Evolutionary conservation across 2,888 invertebrate genomes (phyloP), one percentile per base, ranked within the genome.

Genomic region (Odiellus spinosus): DNA sequence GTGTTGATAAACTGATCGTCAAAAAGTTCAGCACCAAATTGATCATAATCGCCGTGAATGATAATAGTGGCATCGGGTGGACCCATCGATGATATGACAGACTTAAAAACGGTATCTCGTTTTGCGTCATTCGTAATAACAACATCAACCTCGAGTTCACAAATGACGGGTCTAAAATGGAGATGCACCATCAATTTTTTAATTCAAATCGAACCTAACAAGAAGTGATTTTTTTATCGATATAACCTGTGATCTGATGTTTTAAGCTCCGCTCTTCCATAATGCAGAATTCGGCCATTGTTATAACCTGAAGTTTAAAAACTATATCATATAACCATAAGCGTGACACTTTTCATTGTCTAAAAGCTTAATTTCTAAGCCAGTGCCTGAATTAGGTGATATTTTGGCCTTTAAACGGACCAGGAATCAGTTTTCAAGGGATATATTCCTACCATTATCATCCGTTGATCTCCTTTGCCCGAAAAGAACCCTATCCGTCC

Each of bases 401-500:
- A 20, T 32, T 52, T n/a, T n/a, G n/a, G n/a, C n/a, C n/a, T n/a
- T n/a, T n/a, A n/a, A n/a, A n/a, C n/a, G n/a, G n/a, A n/a, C n/a
- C n/a, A n/a, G n/a, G n/a, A n/a, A n/a, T n/a, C n/a, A n/a, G n/a
- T n/a, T n/a, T n/a, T n/a, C n/a, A n/a, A n/a, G n/a, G n/a, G n/a
- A n/a, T n/a, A n/a, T n/a, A n/a, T n/a, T 40, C 38, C 11, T 40
- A 52, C 46, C 49, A 19, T 46, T 38, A 45, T 51, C 52, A 45
- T 45, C 26, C 4, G 32, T n/a, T 34, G 46, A 74, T 61, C 77
- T 80, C 56, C 82, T 72, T 50, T 86, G 75, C 62, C 83, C 80
- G 88, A 93, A 96, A 48, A 98, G 70, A n/a, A 98, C 76, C 52
- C 98, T 73, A 67, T 98, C 98, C 0, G 98, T 98, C 93, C 93